These are phyloP conservation scores for Leguminivora glycinivorella DNA, from an alignment of 1,140 invertebrate genomes.

Conservation along the genomic window DNA sequence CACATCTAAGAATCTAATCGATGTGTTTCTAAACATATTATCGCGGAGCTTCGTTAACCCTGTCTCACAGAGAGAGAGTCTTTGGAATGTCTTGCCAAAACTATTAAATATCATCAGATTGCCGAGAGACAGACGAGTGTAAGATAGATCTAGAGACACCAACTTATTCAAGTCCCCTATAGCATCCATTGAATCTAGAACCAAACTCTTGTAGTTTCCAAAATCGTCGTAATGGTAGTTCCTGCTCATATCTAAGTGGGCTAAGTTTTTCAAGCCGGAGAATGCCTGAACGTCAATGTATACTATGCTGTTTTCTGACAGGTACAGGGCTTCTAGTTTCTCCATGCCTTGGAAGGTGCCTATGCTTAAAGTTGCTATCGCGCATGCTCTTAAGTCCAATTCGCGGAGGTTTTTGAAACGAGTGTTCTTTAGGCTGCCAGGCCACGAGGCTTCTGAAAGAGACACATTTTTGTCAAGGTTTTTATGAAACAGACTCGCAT, in stretches of 20 bases:
- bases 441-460: conserved; percentile 54
- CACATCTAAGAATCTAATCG: conserved; percentile 74
- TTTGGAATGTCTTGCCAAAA: conserved; percentile 62
- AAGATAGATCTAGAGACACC: conserved; percentile 76
- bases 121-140: conserved; percentile 65
- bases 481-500: neutral
- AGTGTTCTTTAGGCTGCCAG: conserved; percentile 41
- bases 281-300: conserved; percentile 67
- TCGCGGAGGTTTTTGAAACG: conserved; percentile 63
- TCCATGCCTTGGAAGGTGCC: conserved; percentile 70
- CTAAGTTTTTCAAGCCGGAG: conserved; percentile 53
- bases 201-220: conserved; percentile 50
- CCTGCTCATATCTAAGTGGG: conserved; percentile 78
- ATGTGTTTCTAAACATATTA: conserved; percentile 63
- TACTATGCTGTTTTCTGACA: conserved; percentile 77
- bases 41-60: conserved; percentile 56
- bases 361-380: conserved; percentile 67
- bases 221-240: conserved; percentile 57
- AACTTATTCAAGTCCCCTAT: conserved; percentile 65
- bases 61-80: conserved; percentile 78
- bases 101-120: conserved; percentile 60
- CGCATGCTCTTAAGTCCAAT: conserved; percentile 79
- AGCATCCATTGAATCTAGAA: conserved; percentile 41
- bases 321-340: conserved; percentile 69
- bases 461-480: neutral